A percentile compares a stretch with the other conserved stretches of the same genome.
phyloP scores from a whole-genome alignment of 2,888 invertebrate genomes.

The Synergus umbraculus region DNA sequence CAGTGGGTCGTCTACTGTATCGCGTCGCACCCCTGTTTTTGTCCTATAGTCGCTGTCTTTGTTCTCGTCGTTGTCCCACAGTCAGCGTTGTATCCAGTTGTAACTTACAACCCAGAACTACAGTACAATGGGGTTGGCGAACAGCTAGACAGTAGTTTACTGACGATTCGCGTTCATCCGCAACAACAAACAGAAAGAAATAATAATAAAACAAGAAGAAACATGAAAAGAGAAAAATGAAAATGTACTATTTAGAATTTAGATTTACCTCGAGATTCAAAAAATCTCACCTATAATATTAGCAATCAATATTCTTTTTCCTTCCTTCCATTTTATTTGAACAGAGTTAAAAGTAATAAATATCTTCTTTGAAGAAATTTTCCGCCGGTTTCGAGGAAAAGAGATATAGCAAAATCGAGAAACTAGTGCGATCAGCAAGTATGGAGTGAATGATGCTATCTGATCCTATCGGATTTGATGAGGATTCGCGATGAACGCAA shows the following conservation, averaged over 20 bases:
- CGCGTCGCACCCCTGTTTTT: slow-evolving; percentile 10
- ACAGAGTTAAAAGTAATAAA: too few species aligned
- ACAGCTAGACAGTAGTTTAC: slow-evolving; percentile 21
- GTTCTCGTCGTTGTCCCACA: slow-evolving; percentile 1
- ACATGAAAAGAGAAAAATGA: not conserved
- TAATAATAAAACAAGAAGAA: not conserved
- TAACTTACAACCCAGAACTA: not conserved
- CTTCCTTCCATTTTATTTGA: too few species aligned
- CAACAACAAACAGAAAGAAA: slow-evolving; percentile 2
- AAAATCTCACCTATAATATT: too few species aligned
- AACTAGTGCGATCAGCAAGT: not conserved
- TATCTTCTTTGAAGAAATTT: not conserved
- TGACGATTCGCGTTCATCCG: not conserved
- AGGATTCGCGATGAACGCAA: slow-evolving; percentile 2
- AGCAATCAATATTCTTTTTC: too few species aligned
- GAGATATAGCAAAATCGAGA: not conserved
- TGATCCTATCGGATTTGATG: slow-evolving; percentile 26
- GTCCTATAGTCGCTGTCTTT: slow-evolving; percentile 1
- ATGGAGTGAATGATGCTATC: slow-evolving; percentile 18
- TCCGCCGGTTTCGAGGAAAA: not conserved
- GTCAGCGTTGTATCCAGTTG: not conserved
- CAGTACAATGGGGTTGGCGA: not conserved
- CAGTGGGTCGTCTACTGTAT: slow-evolving; percentile 31
- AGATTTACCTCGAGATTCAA: too few species aligned
- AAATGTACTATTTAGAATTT: not conserved